Evolutionary conservation across 2,888 invertebrate species (phyloP), one percentile per base, ranked within the genome.

Genomic region (Argynnis bischoffii): DNA sequence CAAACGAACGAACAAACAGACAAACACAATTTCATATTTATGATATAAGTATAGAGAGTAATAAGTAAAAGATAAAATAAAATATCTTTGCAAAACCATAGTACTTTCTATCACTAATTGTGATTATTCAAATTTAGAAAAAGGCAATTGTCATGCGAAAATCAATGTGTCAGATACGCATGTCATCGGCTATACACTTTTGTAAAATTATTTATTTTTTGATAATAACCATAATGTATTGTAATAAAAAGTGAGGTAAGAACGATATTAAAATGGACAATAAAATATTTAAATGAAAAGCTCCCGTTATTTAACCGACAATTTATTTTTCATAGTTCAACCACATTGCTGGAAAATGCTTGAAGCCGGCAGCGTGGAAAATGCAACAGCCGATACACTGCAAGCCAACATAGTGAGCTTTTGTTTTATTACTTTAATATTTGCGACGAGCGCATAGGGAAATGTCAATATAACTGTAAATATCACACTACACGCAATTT

Each of bases 141-240:
- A 76, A 83, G 79, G 82, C 79, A 77, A 76, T 67, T 85, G 84
- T 83, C 85, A 78, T 69, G 74, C 75, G 67, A 76, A 82, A 83
- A 86, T 79, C 78, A 79, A 76, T 79, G 76, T 74, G 74, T 89
- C 89, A 41, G 35, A 41, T 11, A 88, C 89, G 79, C 78, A 75
- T 84, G 89, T 87, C 88, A 87, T 84, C 83, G 80, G 82, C 79
- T 76, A 77, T 83, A 87, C 87, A 86, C 35, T 41, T 86, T 83
- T 85, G 82, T 84, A 88, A 88, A 88, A 88, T 84, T 84, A 81
- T 85, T 86, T 84, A 81, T 81, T 82, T 84, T 89, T 89, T 87
- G 82, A 83, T 87, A 86, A 78, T 79, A 81, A 82, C 80, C 81
- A 87, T 77, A 82, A 88, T 89, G 89, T 81, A 79, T 83, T 81